phyloP scores from a whole-genome alignment of 2,888 invertebrate species.

The Leucophenga maculata region DNA sequence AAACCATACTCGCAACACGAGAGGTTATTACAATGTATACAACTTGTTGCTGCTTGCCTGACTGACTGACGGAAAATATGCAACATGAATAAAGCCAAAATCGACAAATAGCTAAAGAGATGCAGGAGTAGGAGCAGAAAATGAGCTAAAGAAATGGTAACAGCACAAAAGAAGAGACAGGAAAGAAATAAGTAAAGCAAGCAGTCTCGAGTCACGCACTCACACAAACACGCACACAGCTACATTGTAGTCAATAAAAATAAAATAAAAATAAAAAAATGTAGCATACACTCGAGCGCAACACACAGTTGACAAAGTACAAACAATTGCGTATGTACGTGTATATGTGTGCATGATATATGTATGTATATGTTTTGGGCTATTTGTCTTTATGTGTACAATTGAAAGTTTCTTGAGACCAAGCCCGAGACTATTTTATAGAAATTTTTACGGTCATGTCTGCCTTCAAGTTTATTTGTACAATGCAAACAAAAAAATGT shows the following conservation, averaged over 20 bases:
- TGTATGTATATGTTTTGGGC: too few relatives aligned
- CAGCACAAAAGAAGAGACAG: constrained; percentile 3
- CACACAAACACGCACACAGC: too few relatives aligned
- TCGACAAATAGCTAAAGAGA: neutral
- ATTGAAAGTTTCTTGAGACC: neutral
- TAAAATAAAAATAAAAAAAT: too few relatives aligned
- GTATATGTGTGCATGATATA: neutral
- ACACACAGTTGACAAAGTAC: too few relatives aligned
- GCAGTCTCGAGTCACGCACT: too few relatives aligned
- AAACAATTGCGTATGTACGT: neutral
- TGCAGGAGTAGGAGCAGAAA: neutral
- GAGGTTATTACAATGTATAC: neutral
- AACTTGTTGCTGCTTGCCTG: constrained; percentile 23
- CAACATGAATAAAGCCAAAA: constrained; percentile 4
- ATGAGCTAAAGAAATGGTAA: neutral
- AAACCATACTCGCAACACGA: too few relatives aligned
- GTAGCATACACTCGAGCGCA: too few relatives aligned
- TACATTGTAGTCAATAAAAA: too few relatives aligned
- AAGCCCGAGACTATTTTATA: neutral
- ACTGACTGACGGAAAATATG: constrained; percentile 5
- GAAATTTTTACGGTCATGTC: constrained; percentile 9
- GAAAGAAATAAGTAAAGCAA: neutral
- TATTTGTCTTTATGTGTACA: neutral
- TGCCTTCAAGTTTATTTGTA: constrained; percentile 7
- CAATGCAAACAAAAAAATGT: neutral